phyloP scores from a whole-genome alignment of 2,113 vertebrate genomes.

The Mesembrinibis cayennensis region DNA sequence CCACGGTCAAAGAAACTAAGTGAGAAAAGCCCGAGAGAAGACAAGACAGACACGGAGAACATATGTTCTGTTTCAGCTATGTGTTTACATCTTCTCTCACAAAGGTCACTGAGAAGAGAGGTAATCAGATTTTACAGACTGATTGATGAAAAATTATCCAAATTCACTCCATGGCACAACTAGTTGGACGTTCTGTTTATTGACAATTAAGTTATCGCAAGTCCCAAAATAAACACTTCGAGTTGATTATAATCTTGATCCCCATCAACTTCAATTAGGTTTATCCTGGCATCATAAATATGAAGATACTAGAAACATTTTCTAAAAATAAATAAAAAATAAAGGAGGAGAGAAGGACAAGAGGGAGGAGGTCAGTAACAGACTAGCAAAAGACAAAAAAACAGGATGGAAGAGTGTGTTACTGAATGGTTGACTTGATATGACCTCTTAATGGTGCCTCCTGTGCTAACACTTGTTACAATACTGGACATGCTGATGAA shows the following conservation, averaged over 20 bases:
- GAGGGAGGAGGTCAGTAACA: background rate
- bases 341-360: background rate
- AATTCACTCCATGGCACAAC: constrained; percentile 7
- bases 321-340: background rate
- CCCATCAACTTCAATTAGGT: background rate
- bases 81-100: background rate
- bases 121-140: constrained; percentile 12
- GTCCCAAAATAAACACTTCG: constrained; percentile 6
- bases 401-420: background rate
- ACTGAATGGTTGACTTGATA: background rate
- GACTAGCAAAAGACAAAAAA: background rate
- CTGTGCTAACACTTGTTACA: background rate
- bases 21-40: background rate
- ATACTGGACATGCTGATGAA: background rate
- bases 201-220: constrained; percentile 29
- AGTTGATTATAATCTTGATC: constrained; percentile 2
- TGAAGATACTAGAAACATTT: background rate
- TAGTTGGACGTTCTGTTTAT: background rate
- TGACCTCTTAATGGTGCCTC: background rate
- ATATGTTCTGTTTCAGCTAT: background rate
- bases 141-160: constrained; percentile 45
- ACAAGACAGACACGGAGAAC: background rate
- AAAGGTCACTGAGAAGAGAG: background rate
- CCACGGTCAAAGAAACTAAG: background rate
- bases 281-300: background rate